Percentiles rank a stretch among this genome's conserved stretches.
Conservation (phyloP, 2,113 vertebrate genomes). For the Colistium nudipinnis region DNA sequence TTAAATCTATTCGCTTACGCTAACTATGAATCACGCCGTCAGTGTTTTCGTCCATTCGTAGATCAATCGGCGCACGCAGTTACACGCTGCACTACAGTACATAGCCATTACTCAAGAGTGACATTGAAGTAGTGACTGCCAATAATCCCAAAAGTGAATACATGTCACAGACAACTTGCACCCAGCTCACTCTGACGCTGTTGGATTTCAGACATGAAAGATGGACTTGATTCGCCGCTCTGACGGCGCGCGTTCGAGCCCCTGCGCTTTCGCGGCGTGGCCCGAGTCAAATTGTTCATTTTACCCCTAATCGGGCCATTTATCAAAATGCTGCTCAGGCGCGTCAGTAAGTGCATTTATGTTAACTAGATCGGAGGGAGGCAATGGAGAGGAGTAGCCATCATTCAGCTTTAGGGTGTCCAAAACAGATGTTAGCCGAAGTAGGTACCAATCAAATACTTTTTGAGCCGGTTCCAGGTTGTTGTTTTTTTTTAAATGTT, state of each 20-base stretch:
- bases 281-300: conserved; percentile 92
- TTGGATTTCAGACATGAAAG: conserved; percentile 76
- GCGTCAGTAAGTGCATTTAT: conserved; percentile 85
- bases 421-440: conserved; percentile 9
- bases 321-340: conserved; percentile 91
- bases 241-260: conserved; percentile 84
- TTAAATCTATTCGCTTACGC: conserved; percentile 35
- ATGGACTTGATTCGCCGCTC: conserved; percentile 78
- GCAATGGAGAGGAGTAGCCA: conserved; percentile 22
- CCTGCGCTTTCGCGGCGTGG: conserved; percentile 84
- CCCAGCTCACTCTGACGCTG: conserved; percentile 26
- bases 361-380: conserved; percentile 77
- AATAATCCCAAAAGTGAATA: conserved; percentile 63
- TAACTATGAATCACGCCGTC: conserved; percentile 7
- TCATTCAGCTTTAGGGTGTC: conserved; percentile 11
- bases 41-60: conserved; percentile 16
- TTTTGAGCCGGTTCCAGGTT: not conserved
- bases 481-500: not conserved
- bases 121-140: conserved; percentile 71
- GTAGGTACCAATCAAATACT: conserved; percentile 11
- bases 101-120: conserved; percentile 46
- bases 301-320: conserved; percentile 95
- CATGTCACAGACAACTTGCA: conserved; percentile 55
- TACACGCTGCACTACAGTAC: conserved; percentile 15
- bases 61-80: conserved; percentile 17